Evolutionary conservation across 1,140 invertebrate genomes (phyloP).

Genomic region (Oryctes rhinoceros): DNA sequence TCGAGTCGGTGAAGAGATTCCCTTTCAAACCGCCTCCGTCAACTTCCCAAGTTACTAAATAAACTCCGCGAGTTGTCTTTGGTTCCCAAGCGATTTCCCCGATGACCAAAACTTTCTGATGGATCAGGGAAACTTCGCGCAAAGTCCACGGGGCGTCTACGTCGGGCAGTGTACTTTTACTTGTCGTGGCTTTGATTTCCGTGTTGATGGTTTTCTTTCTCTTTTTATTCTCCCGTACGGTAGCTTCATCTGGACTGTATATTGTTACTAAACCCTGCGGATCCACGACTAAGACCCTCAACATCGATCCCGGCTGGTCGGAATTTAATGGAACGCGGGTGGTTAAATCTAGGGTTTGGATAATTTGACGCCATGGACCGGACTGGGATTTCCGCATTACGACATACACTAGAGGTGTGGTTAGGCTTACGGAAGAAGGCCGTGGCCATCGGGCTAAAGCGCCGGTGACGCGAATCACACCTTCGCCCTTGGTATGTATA

Average conservation of each 20-base stretch:
- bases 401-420: slow-evolving; percentile 70
- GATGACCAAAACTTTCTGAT: slow-evolving; percentile 76
- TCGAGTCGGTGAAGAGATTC: slow-evolving; percentile 82
- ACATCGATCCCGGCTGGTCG: slow-evolving; percentile 65
- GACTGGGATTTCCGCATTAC: slow-evolving; percentile 70
- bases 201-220: slow-evolving; percentile 65
- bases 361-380: slow-evolving; percentile 72
- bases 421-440: slow-evolving; percentile 62
- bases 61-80: slow-evolving; percentile 70
- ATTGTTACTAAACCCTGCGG: slow-evolving; percentile 72
- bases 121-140: slow-evolving; percentile 72
- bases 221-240: slow-evolving; percentile 58
- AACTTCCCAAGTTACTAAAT: slow-evolving; percentile 84
- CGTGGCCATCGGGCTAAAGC: slow-evolving; percentile 69
- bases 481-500: slow-evolving; percentile 72
- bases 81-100: slow-evolving; percentile 79
- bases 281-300: slow-evolving; percentile 73
- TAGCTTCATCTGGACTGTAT: slow-evolving; percentile 69
- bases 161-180: slow-evolving; percentile 62
- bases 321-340: slow-evolving; percentile 67
- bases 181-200: slow-evolving; percentile 68
- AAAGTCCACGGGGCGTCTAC: slow-evolving; percentile 68
- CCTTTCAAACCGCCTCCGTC: slow-evolving; percentile 83
- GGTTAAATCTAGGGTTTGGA: slow-evolving; percentile 69
- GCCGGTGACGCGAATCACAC: slow-evolving; percentile 67